Evolutionary conservation across 2,888 invertebrate genomes (phyloP).

Genomic region (Polyploca ridens): DNA sequence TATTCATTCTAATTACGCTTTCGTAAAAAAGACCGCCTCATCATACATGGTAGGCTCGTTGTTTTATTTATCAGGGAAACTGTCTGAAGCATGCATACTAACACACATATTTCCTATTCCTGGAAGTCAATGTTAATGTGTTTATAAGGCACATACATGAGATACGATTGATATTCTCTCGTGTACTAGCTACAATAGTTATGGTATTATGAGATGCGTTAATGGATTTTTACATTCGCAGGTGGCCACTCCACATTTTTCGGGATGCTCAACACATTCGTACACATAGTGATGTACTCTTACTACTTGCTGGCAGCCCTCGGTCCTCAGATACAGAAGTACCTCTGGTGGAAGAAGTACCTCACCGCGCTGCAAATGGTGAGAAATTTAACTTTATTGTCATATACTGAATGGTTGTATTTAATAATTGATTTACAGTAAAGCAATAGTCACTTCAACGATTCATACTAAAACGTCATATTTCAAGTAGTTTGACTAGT

Average conservation of each 20-base stretch:
- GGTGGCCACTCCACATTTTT: constrained; percentile 98
- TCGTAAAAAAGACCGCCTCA: neutral
- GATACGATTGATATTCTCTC: neutral
- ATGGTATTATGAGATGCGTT: neutral
- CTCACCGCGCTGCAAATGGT: constrained; percentile 96
- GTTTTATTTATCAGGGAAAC: neutral
- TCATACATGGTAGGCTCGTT: neutral
- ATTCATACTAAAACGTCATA: too few relatives aligned
- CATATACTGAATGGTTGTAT: neutral
- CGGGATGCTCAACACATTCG: constrained; percentile 96
- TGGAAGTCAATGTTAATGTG: neutral
- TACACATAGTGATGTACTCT: constrained; percentile 97
- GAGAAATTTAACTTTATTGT: constrained; percentile 35
- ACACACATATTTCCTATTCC: neutral
- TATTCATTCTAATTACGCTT: neutral
- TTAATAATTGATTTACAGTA: neutral
- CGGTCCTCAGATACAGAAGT: constrained; percentile 94
- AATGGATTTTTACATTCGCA: constrained; percentile 50
- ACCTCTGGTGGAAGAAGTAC: constrained; percentile 98
- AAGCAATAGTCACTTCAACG: neutral
- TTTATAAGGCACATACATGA: neutral
- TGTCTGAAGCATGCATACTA: neutral
- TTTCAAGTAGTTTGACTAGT: too few relatives aligned
- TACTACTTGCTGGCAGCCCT: constrained; percentile 96
- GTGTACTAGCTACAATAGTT: neutral